phyloP scores from a whole-genome alignment of 2,888 invertebrate genomes.

The Drosophila incognita region DNA sequence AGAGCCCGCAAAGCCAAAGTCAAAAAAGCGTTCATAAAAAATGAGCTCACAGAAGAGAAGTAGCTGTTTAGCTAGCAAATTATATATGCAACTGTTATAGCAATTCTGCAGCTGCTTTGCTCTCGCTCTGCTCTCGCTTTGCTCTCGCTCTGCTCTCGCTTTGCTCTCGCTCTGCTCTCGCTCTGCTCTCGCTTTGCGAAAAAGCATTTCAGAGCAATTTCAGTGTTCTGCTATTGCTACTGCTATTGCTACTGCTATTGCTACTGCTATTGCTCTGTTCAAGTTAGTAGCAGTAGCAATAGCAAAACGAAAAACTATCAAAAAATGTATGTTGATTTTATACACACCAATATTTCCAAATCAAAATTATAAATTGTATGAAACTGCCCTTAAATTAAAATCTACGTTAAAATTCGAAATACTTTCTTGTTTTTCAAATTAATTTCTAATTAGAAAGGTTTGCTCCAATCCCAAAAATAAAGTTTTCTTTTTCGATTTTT shows the following conservation, averaged over 20 bases:
- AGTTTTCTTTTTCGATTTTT: too few species aligned
- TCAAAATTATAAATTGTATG: neutral
- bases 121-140: too few species aligned
- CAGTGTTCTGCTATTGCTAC: neutral
- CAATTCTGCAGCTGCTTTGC: neutral
- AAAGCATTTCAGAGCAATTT: neutral
- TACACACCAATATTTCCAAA: neutral
- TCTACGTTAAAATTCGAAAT: neutral
- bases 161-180: too few species aligned
- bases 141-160: too few species aligned
- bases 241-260: neutral
- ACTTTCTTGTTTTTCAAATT: neutral
- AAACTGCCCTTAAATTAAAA: neutral
- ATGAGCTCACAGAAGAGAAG: neutral
- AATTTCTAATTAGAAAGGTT: neutral
- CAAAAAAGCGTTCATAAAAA: neutral
- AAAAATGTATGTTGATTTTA: neutral
- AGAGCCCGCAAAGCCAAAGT: neutral
- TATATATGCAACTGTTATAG: neutral
- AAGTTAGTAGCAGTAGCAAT: neutral
- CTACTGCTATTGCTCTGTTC: neutral
- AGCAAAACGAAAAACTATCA: neutral
- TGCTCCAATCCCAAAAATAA: neutral
- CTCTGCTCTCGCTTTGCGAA: neutral
- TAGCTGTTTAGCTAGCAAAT: neutral